Conservation (phyloP, 64 coral and sea anemone species). For the Montipora cactus region DNA sequence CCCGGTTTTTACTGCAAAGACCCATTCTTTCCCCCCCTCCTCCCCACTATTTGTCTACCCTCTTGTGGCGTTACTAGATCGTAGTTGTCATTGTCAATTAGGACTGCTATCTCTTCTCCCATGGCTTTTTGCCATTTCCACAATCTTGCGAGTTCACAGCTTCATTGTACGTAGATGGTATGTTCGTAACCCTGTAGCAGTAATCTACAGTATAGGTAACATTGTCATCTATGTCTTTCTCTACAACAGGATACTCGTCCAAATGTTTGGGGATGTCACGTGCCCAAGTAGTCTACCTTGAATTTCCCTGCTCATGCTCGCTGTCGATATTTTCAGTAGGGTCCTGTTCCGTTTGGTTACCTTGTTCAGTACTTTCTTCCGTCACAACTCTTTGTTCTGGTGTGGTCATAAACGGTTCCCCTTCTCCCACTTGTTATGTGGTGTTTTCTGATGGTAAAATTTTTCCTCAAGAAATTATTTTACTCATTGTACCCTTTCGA, state of each 20-base stretch:
- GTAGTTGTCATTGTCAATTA: slow-evolving; percentile 43
- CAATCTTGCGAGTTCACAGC: slow-evolving; percentile 34
- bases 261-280: slow-evolving; percentile 50
- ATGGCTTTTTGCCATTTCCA: slow-evolving; percentile 62
- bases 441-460: not conserved
- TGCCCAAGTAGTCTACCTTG: slow-evolving; percentile 39
- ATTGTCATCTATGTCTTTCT: not conserved
- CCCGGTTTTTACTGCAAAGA: slow-evolving; percentile 46
- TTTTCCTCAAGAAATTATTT: slow-evolving; percentile 40
- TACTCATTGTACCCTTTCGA: slow-evolving; percentile 54
- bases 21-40: slow-evolving; percentile 14
- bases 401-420: too few relatives aligned
- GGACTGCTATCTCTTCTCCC: slow-evolving; percentile 40
- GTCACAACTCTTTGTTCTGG: too few relatives aligned
- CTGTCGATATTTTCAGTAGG: too few relatives aligned
- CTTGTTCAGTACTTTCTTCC: too few relatives aligned
- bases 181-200: slow-evolving; percentile 39
- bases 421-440: not conserved
- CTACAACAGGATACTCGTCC: not conserved
- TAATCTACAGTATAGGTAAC: slow-evolving; percentile 45
- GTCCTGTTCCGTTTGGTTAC: not conserved
- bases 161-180: slow-evolving; percentile 36
- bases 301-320: too few relatives aligned
- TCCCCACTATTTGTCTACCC: slow-evolving; percentile 25
- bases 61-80: slow-evolving; percentile 22